Base-by-base conservation (phyloP, 2,113 vertebrate species). In the Panthera leo region DNA sequence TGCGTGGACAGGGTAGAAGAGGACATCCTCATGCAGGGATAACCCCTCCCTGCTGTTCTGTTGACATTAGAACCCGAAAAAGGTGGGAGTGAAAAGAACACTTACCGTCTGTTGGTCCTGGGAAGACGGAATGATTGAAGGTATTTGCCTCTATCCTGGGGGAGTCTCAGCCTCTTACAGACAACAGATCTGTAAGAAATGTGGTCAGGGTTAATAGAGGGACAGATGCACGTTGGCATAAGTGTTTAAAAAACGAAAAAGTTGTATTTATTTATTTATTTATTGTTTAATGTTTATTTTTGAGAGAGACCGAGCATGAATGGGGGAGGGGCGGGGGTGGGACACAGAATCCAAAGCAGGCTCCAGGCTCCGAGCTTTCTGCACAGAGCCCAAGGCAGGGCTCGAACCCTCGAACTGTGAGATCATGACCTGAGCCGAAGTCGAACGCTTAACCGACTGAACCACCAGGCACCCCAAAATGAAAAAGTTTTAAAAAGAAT, bases 381-480 rank as follows among this genome's bases (percentile, higher is more conserved):
- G 58, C 58, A 61, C 58, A 61, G 58, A 21, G 21, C 58, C 21
- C 8, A 3, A 61, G 7, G 8, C 7, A 3, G 21, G 58, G 7
- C 58, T 61, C 2, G 58, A 61, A 61, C 58, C 9, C 58, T 3
- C 0, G 3, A 3, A 61, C 21, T 1, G 2, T 7, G 18, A 61
- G 21, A 61, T 61, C 58, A 61, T 61, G 58, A 23, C 58, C 21
- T 61, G 58, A 23, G 21, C 58, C 7, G 21, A 61, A 61, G 58
- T 61, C 7, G 7, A 21, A 61, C 3, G 7, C 21, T 61, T 61
- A 61, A 19, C 58, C 2, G 58, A 25, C 8, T 5, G 58, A 61
- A 61, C 58, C 21, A 61, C 19, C 58, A 61, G 21, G 21, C 7
- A 21, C 21, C 21, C 58, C 21, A 25, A 23, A 25, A 61, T 3